Percentiles rank a stretch among this genome's conserved stretches.
These are phyloP conservation scores for Dynastes grantii DNA, from an alignment of 2,888 invertebrate species.

Conservation along the genomic window DNA sequence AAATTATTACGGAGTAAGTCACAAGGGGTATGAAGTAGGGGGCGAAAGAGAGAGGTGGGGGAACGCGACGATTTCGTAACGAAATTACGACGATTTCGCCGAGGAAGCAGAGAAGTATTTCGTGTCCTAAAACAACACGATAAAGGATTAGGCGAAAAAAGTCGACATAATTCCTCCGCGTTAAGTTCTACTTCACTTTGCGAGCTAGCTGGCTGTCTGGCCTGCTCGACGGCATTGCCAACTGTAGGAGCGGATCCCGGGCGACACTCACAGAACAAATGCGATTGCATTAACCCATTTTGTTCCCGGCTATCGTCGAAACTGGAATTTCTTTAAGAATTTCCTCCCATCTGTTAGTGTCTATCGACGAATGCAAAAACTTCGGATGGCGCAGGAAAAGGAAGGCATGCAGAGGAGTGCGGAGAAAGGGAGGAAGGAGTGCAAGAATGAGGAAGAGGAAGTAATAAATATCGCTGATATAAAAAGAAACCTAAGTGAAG, in stretches of 20 bases:
- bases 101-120: background rate
- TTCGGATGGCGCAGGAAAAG: background rate
- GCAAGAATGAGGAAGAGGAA: too few species aligned
- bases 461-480: too few species aligned
- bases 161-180: constrained; percentile 20
- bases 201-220: too few species aligned
- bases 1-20: constrained; percentile 36
- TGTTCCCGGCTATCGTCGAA: background rate
- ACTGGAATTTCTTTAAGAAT: constrained; percentile 3
- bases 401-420: too few species aligned
- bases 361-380: background rate
- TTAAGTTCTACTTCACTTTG: background rate
- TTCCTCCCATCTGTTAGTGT: constrained; percentile 11
- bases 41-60: background rate
- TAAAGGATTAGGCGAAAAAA: constrained; percentile 18
- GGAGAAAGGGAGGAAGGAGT: too few species aligned
- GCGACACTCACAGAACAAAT: constrained; percentile 28
- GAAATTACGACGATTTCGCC: constrained; percentile 29
- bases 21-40: background rate
- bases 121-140: constrained; percentile 20
- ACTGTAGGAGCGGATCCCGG: background rate
- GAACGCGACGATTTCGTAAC: background rate
- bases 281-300: constrained; percentile 42
- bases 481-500: too few species aligned
- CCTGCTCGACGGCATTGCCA: background rate